These are phyloP conservation scores for Noctilio leporinus DNA, from an alignment of 2,113 vertebrate species.

Conservation along the genomic window DNA sequence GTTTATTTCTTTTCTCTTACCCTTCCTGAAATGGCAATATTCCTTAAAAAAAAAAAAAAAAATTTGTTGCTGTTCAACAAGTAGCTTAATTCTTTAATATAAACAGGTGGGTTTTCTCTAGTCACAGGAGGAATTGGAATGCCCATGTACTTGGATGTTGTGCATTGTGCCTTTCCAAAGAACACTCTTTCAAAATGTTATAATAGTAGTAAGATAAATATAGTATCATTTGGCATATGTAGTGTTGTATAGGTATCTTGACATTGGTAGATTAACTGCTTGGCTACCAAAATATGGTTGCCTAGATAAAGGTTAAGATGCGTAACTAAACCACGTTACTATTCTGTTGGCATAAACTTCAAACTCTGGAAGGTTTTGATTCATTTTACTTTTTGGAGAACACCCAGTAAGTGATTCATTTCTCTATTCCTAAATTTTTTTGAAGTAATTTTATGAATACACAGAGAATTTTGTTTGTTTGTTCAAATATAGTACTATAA, in stretches of 20 bases:
- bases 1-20: neutral
- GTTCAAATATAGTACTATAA: neutral
- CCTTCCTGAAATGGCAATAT: neutral
- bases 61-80: neutral
- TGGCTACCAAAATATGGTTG: slow-evolving; percentile 9
- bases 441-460: slow-evolving; percentile 24
- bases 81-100: neutral
- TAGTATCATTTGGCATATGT: neutral
- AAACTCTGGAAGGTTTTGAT: slow-evolving; percentile 23
- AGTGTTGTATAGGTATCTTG: neutral
- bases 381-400: neutral
- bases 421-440: neutral
- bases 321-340: neutral
- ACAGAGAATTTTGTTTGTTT: neutral
- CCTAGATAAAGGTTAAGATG: slow-evolving; percentile 45
- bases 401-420: slow-evolving; percentile 10
- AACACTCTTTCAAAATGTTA: neutral
- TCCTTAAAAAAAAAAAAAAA: neutral
- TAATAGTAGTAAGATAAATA: neutral
- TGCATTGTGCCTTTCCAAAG: neutral
- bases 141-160: neutral
- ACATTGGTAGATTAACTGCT: neutral
- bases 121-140: neutral
- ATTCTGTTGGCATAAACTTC: neutral
- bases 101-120: neutral